Evolutionary conservation across 2,888 invertebrate species (phyloP).

Genomic region (Automeris io): DNA sequence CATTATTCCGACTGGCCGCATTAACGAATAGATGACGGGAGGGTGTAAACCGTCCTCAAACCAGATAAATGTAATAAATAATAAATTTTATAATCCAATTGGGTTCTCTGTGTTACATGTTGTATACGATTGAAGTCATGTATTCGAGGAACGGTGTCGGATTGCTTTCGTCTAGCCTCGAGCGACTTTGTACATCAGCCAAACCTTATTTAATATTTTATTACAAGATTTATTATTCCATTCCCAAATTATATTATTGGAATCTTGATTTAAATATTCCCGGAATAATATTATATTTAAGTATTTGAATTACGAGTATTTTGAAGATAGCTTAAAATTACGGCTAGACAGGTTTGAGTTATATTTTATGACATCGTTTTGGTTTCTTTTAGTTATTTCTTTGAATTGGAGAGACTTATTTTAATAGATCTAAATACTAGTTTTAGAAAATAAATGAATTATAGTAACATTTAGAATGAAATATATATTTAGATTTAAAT

Average conservation of each 20-base stretch:
- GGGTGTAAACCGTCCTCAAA: not conserved
- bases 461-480: no score
- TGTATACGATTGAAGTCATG: constrained; percentile 7
- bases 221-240: not conserved
- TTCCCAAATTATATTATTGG: not conserved
- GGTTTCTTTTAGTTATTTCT: no score
- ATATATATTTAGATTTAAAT: no score
- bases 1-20: no score
- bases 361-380: no score
- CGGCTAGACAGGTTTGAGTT: not conserved
- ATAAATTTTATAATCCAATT: constrained; percentile 12
- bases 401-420: no score
- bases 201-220: not conserved
- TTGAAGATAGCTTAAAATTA: not conserved
- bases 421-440: no score
- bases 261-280: not conserved
- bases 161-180: not conserved
- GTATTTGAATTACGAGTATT: not conserved
- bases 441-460: no score
- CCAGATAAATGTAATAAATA: constrained; percentile 5
- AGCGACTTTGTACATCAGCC: constrained; percentile 1
- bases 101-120: constrained; percentile 8
- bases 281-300: not conserved
- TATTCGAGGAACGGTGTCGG: not conserved
- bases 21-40: not conserved